Conservation (phyloP, 2,113 vertebrate genomes). For the Grammomys dolichurus region DNA sequence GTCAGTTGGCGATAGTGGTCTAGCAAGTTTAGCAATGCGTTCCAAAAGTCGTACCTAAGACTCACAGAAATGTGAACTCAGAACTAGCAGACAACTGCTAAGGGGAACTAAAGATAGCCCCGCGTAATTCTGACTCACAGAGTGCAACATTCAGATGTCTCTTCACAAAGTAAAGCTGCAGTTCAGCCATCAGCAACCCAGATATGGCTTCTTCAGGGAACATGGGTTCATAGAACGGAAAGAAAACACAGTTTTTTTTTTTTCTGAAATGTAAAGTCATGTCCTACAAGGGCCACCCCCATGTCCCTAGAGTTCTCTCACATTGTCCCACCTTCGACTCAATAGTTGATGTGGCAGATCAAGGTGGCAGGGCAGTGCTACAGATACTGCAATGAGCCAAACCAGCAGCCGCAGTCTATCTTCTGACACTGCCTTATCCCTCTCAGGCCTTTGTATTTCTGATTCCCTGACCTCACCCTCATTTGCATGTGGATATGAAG, state of each 20-base stretch:
- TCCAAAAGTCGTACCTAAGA: background rate
- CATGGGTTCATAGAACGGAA: background rate
- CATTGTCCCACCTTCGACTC: background rate
- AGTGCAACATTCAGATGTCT: background rate
- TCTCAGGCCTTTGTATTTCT: background rate
- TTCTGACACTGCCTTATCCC: background rate
- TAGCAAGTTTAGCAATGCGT: background rate
- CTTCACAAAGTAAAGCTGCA: background rate
- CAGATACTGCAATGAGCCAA: background rate
- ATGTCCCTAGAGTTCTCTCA: background rate
- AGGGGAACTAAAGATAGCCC: background rate
- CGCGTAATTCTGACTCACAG: background rate
- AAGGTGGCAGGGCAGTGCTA: background rate
- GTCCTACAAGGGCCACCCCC: background rate
- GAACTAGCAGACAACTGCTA: background rate
- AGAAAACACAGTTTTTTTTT: background rate
- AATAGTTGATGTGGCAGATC: background rate
- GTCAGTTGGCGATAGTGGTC: background rate
- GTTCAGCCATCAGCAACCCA: background rate
- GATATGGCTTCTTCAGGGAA: background rate
- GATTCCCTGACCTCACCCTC: slow-evolving; percentile 1
- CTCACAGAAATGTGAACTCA: background rate
- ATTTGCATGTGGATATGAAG: slow-evolving; percentile 6
- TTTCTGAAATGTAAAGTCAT: background rate
- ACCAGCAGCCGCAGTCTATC: background rate